Evolutionary conservation across 2,797 vertebrate species (phyloP).

Genomic region (Pelodytes ibericus): DNA sequence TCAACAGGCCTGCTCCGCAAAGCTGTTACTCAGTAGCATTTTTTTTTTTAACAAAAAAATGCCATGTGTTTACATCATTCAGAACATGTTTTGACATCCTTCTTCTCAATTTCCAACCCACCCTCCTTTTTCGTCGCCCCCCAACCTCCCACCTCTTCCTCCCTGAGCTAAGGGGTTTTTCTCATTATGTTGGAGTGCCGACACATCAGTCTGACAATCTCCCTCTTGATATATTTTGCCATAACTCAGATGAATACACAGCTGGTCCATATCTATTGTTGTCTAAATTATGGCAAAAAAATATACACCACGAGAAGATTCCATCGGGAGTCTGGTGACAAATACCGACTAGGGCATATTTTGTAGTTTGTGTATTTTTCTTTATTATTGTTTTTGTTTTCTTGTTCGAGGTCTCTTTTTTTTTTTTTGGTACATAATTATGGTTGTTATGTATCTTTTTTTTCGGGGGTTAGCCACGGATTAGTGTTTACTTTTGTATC

Average conservation of each 20-base stretch:
- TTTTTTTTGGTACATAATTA: no score
- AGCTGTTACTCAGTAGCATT: conserved; percentile 12
- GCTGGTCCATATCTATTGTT: conserved; percentile 48
- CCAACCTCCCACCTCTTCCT: conserved; percentile 10
- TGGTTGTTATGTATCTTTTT: no score
- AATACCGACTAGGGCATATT: not conserved
- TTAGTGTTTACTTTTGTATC: no score
- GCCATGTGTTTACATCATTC: conserved; percentile 54
- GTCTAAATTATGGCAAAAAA: conserved; percentile 28
- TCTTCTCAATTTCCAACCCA: conserved; percentile 48
- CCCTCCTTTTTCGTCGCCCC: conserved; percentile 21
- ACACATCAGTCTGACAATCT: conserved; percentile 37
- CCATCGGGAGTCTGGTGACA: not conserved
- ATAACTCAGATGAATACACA: conserved; percentile 48
- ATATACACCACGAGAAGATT: conserved; percentile 14
- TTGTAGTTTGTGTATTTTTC: not conserved
- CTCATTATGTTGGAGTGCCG: conserved; percentile 45
- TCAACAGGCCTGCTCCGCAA: not conserved
- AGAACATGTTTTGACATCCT: conserved; percentile 53
- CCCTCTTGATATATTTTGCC: conserved; percentile 42
- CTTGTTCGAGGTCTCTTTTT: no score
- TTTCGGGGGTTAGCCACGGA: no score
- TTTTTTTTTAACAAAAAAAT: not conserved
- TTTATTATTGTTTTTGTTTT: no score
- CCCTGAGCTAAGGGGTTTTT: conserved; percentile 28